Base-by-base conservation (phyloP, 2,888 invertebrate genomes). In the Plebejus melissa region DNA sequence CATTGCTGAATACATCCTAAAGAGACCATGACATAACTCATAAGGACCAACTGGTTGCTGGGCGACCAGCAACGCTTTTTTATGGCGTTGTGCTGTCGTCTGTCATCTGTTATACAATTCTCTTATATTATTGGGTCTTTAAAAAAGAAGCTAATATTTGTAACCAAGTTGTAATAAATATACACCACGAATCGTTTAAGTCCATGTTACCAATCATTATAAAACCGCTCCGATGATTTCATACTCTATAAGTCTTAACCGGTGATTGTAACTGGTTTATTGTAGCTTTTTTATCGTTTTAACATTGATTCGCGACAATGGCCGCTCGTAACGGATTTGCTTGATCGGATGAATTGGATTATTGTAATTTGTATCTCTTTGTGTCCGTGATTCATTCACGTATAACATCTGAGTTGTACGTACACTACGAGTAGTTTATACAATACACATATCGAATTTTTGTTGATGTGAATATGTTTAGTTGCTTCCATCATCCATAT, bases 321-420 rank as follows among this genome's bases (percentile, higher is more conserved):
- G 77, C 76, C 78, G 78, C 76, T 78, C 78, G 77, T 76, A 81
- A 80, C 80, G 81, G 80, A 82, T 83, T 82, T 83, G 85, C 84
- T 83, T 82, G 83, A 84, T 84, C 84, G 83, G 83, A 83, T 83
- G 84, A 87, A 88, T 89, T 84, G 83, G 86, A 85, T 88, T 87
- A 88, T 89, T 88, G 22, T 22, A 22, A 22, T 22, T 22, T 22
- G 85, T 85, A 84, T 83, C 82, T 83, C 82, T 79, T 79, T 77
- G 80, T 70, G 70, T 22, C 77, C 69, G 79, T 79, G 80, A 80
- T 79, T 81, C 79, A 80, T 77, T 78, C 76, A 38, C 11, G 41
- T 76, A 75, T 69, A 60, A 58, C 72, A 46, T 76, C 11, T 72
- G n/a, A 74, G 54, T 13, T 69, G n/a, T 58, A 60, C 28, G 38